phyloP scores from a whole-genome alignment of 2,888 invertebrate species.

The Papilio gigon region DNA sequence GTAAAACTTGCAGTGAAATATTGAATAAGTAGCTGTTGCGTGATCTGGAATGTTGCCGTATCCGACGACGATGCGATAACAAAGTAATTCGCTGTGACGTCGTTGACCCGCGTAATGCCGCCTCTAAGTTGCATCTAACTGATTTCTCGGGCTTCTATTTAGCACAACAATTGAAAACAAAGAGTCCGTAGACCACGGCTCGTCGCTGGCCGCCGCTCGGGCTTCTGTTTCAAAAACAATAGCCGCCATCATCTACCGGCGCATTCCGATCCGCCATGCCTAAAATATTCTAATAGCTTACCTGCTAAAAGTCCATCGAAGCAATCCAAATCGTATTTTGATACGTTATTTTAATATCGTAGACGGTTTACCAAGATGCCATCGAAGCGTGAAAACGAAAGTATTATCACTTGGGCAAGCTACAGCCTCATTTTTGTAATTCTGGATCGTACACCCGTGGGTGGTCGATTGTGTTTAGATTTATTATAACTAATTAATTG shows the following conservation, averaged over 20 bases:
- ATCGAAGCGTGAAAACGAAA: conserved; percentile 46
- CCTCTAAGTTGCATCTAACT: conserved; percentile 42
- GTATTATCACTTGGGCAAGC: conserved; percentile 47
- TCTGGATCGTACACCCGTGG: conserved; percentile 54
- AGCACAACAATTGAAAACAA: conserved; percentile 34
- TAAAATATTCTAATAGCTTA: conserved; percentile 51
- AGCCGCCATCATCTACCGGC: conserved; percentile 52
- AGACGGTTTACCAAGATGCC: conserved; percentile 41
- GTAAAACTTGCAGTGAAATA: neutral
- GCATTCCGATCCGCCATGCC: conserved; percentile 56
- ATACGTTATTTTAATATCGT: conserved; percentile 41
- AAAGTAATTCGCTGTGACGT: conserved; percentile 39
- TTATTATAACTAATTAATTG: conserved; percentile 18
- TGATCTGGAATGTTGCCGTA: conserved; percentile 15
- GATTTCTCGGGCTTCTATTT: conserved; percentile 40
- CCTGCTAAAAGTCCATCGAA: conserved; percentile 72
- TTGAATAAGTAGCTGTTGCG: conserved; percentile 18
- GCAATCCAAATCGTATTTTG: conserved; percentile 45
- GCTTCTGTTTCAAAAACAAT: conserved; percentile 50
- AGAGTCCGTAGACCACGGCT: conserved; percentile 35
- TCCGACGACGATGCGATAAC: conserved; percentile 10
- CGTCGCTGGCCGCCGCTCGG: conserved; percentile 40
- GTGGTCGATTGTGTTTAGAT: conserved; percentile 45
- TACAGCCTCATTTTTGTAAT: conserved; percentile 53
- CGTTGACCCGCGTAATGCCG: conserved; percentile 35